A percentile compares a stretch with the other conserved stretches of the same genome.
phyloP scores from a whole-genome alignment of 64 coral and sea anemone species.

The Cladopsammia gracilis region DNA sequence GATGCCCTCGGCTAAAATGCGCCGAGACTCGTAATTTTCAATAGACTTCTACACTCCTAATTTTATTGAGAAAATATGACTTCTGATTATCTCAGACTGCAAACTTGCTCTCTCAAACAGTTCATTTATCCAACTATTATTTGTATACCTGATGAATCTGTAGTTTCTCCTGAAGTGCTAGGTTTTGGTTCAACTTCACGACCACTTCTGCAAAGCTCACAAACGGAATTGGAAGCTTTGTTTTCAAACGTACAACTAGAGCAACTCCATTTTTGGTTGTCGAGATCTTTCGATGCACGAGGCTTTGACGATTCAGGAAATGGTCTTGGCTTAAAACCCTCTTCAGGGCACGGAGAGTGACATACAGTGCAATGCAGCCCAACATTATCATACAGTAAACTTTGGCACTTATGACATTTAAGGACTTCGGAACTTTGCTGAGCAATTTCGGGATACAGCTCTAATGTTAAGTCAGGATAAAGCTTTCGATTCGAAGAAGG shows the following conservation, averaged over 20 bases:
- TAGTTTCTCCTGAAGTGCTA: neutral
- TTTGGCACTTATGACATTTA: slow-evolving; percentile 94
- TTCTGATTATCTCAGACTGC: too few relatives aligned
- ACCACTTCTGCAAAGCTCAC: slow-evolving; percentile 59
- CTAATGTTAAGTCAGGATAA: slow-evolving; percentile 68
- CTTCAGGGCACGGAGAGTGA: slow-evolving; percentile 65
- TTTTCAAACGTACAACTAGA: slow-evolving; percentile 83
- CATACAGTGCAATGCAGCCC: slow-evolving; percentile 80
- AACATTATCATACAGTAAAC: slow-evolving; percentile 88
- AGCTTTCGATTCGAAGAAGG: neutral
- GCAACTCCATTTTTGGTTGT: slow-evolving; percentile 69
- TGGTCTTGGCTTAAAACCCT: slow-evolving; percentile 93
- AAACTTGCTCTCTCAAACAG: too few relatives aligned
- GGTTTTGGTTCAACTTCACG: neutral
- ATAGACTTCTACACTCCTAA: too few relatives aligned
- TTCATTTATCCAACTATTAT: neutral
- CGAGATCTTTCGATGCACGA: slow-evolving; percentile 8
- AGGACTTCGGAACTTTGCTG: slow-evolving; percentile 75
- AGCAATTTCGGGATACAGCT: slow-evolving; percentile 73
- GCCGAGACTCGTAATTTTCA: too few relatives aligned
- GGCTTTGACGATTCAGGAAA: slow-evolving; percentile 91
- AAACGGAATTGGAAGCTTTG: slow-evolving; percentile 21
- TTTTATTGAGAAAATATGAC: too few relatives aligned
- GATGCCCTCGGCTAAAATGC: too few relatives aligned
- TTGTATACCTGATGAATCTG: neutral